phyloP scores from a whole-genome alignment of 2,113 vertebrate species.

The Catharus fuscescens region DNA sequence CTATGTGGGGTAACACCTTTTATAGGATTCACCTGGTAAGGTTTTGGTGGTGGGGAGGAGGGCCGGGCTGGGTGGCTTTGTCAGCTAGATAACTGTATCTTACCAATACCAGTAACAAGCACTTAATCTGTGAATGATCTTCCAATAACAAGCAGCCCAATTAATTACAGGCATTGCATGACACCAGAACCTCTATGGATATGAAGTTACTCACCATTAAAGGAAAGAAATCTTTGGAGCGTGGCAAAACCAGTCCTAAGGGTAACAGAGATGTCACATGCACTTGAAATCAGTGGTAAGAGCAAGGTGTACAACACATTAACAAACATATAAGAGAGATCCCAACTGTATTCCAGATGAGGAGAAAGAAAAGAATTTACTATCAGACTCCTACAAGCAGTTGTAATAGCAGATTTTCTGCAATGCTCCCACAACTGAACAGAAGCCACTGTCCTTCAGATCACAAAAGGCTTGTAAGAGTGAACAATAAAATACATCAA shows the following conservation, averaged over 20 bases:
- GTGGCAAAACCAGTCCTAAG: neutral
- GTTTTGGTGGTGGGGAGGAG: neutral
- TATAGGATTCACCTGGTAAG: neutral
- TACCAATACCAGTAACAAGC: neutral
- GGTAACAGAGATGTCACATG: neutral
- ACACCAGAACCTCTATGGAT: neutral
- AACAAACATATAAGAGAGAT: neutral
- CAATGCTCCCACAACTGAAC: neutral
- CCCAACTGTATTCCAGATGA: neutral
- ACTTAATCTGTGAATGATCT: neutral
- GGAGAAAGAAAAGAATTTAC: neutral
- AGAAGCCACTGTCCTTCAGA: neutral
- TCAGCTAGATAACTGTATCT: neutral
- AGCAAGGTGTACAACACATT: neutral
- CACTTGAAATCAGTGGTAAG: neutral
- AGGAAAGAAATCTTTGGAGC: neutral
- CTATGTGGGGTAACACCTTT: accelerated
- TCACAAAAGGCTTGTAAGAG: neutral
- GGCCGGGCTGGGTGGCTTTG: neutral
- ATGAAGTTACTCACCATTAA: neutral
- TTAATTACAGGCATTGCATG: neutral
- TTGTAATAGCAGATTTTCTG: neutral
- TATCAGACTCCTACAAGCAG: neutral
- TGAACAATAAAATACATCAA: neutral
- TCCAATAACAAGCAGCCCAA: neutral